A percentile compares a stretch with the other conserved stretches of the same genome.
These are phyloP conservation scores for Menidia menidia DNA, from an alignment of 2,797 vertebrate species.

Conservation along the genomic window DNA sequence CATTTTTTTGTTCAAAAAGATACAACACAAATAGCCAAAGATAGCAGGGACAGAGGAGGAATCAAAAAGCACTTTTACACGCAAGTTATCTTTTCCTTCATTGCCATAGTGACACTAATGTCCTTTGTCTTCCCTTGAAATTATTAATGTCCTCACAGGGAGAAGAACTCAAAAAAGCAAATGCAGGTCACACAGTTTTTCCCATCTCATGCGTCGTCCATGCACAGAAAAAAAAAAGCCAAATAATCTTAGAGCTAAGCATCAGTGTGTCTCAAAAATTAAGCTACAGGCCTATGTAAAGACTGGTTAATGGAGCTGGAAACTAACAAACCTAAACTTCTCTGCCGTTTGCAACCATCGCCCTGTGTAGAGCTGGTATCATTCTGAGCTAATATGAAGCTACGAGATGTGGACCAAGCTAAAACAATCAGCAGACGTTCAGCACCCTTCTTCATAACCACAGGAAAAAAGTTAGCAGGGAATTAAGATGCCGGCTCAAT, in stretches of 20 bases:
- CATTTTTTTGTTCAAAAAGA: slow-evolving; percentile 9
- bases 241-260: slow-evolving; percentile 26
- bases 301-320: background rate
- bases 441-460: slow-evolving; percentile 7
- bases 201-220: background rate
- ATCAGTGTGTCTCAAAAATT: slow-evolving; percentile 21
- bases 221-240: slow-evolving; percentile 15
- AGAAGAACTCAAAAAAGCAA: slow-evolving; percentile 1
- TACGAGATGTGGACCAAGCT: slow-evolving; percentile 23
- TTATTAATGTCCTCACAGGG: slow-evolving; percentile 21
- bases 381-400: slow-evolving; percentile 28
- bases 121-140: slow-evolving; percentile 27
- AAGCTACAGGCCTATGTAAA: background rate
- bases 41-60: background rate
- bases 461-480: slow-evolving; percentile 46
- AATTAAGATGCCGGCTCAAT: slow-evolving; percentile 59
- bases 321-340: slow-evolving; percentile 23
- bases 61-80: slow-evolving; percentile 25
- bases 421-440: slow-evolving; percentile 54
- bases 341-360: slow-evolving; percentile 19
- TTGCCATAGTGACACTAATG: slow-evolving; percentile 25
- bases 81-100: slow-evolving; percentile 8
- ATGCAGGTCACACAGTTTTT: slow-evolving; percentile 11
- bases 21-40: background rate
- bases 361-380: slow-evolving; percentile 19